phyloP scores from a whole-genome alignment of 1,140 invertebrate genomes.

The Hycleus cichorii region DNA sequence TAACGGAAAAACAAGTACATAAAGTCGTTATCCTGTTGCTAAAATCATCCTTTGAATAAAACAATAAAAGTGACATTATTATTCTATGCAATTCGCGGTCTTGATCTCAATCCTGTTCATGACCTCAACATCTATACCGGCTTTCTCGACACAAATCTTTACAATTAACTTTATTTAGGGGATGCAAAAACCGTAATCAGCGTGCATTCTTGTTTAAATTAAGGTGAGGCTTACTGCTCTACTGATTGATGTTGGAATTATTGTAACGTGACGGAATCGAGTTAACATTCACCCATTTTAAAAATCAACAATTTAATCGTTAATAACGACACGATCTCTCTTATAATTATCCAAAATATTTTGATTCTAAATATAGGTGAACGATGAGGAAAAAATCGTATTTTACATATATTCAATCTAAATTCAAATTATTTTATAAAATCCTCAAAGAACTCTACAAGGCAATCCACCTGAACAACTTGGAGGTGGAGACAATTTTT shows the following conservation, averaged over 20 bases:
- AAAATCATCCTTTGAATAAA: no score
- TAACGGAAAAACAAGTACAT: no score
- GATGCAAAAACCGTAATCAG: not conserved
- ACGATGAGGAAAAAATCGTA: no score
- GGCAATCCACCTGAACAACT: constrained; percentile 8
- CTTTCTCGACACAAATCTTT: no score
- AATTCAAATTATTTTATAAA: no score
- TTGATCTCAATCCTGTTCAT: no score
- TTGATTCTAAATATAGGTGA: not conserved
- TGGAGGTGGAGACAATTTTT: constrained; percentile 2
- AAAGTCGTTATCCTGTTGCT: no score
- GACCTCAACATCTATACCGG: no score
- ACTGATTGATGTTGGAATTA: constrained; percentile 5
- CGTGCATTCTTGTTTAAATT: not conserved
- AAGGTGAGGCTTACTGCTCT: constrained; percentile 11
- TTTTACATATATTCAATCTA: no score
- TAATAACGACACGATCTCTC: not conserved
- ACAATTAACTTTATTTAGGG: no score
- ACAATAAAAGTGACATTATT: no score
- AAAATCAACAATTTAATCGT: not conserved
- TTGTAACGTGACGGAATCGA: constrained; percentile 13
- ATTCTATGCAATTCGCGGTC: no score
- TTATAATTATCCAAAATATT: not conserved
- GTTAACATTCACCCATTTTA: constrained; percentile 10
- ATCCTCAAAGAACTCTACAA: not conserved